Evolutionary conservation across 2,797 vertebrate genomes (phyloP).

Genomic region (Vultur gryphus): DNA sequence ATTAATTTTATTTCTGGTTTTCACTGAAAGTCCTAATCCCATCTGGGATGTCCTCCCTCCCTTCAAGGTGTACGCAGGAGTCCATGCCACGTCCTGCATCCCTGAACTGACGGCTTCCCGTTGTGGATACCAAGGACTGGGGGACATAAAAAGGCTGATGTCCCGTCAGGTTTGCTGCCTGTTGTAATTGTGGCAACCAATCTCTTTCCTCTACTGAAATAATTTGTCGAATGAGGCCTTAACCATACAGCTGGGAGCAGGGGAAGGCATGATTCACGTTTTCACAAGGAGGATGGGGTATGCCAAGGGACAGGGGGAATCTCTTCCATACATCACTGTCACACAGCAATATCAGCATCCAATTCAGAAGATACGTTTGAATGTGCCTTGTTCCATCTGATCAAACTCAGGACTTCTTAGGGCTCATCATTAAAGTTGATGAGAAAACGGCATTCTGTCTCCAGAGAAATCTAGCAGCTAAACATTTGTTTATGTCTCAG

Average conservation of each 20-base stretch:
- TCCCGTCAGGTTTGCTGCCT: not conserved
- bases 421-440: slow-evolving; percentile 34
- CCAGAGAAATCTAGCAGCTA: slow-evolving; percentile 25
- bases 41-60: not conserved
- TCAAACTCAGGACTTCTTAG: slow-evolving; percentile 1
- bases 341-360: not conserved
- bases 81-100: not conserved
- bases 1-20: slow-evolving; percentile 12
- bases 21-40: not conserved
- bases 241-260: not conserved
- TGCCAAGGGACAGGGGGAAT: not conserved
- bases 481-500: not conserved
- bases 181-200: not conserved
- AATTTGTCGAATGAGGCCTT: not conserved
- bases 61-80: not conserved
- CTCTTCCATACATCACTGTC: slow-evolving; percentile 41
- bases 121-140: too few relatives aligned
- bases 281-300: not conserved
- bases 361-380: not conserved
- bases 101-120: not conserved
- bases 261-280: not conserved
- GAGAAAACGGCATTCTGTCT: slow-evolving; percentile 12
- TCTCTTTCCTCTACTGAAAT: not conserved
- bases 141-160: not conserved
- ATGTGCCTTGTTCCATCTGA: slow-evolving; percentile 2